Percentiles rank a stretch among this genome's conserved stretches.
phyloP scores from a whole-genome alignment of 2,797 vertebrate species.

The Scolopax rusticola region DNA sequence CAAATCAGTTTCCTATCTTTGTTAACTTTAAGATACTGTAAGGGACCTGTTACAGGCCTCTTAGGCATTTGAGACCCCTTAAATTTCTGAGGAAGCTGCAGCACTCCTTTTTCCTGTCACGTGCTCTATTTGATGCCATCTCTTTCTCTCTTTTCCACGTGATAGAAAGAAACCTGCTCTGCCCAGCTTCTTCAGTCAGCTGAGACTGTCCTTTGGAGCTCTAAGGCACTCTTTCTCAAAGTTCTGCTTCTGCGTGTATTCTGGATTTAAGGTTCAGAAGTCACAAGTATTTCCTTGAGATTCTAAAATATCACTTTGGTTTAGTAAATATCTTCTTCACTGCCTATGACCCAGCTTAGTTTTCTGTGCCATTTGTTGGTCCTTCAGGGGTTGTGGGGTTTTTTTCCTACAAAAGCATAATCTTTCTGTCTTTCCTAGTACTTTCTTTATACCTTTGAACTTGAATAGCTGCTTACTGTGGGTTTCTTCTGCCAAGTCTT shows the following conservation, averaged over 20 bases:
- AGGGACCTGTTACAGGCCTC: background rate
- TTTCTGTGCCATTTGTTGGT: background rate
- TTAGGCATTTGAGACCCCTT: background rate
- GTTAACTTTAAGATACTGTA: background rate
- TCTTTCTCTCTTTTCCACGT: background rate
- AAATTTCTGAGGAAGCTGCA: background rate
- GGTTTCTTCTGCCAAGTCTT: background rate
- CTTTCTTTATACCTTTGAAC: background rate
- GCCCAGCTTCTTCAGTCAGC: rapidly evolving
- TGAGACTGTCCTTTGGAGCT: background rate
- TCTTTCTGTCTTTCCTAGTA: background rate
- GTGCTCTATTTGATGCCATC: background rate
- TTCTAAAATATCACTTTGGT: background rate
- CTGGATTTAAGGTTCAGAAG: background rate
- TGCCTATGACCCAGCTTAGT: background rate
- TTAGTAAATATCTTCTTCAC: background rate
- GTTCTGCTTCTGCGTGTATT: background rate
- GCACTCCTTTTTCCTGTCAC: background rate
- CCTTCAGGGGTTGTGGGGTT: background rate
- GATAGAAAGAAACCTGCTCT: background rate
- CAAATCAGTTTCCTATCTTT: background rate
- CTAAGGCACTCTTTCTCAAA: background rate
- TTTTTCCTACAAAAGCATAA: background rate
- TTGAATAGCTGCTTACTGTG: background rate
- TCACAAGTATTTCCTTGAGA: background rate